Percentiles rank a stretch among this genome's conserved stretches.
These are phyloP conservation scores for Drosophila differens DNA, from an alignment of 2,888 invertebrate species.

Conservation along the genomic window DNA sequence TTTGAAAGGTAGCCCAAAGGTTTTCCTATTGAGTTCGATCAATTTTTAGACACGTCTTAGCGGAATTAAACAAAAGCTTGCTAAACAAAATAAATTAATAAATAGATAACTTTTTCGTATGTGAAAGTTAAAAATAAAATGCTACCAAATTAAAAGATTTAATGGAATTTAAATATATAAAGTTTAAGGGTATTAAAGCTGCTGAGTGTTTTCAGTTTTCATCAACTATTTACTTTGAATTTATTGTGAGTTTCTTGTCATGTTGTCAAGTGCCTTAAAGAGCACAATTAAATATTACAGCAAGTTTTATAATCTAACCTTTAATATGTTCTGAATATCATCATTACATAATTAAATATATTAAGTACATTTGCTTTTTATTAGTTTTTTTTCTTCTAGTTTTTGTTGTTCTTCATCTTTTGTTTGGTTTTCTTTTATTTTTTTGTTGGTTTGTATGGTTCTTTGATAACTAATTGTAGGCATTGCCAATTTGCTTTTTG, in stretches of 20 bases:
- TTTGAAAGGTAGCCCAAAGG: not conserved
- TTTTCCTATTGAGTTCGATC: not conserved
- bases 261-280: slow-evolving; percentile 48
- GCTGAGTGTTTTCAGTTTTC: slow-evolving; percentile 28
- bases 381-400: not conserved
- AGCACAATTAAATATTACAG: slow-evolving; percentile 75
- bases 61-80: no score
- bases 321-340: slow-evolving; percentile 39
- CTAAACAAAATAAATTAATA: not conserved
- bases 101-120: not conserved
- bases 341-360: slow-evolving; percentile 29
- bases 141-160: not conserved
- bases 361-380: slow-evolving; percentile 48
- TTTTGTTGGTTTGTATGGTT: slow-evolving; percentile 38
- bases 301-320: slow-evolving; percentile 63
- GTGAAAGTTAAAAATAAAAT: not conserved
- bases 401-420: slow-evolving; percentile 6
- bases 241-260: slow-evolving; percentile 68
- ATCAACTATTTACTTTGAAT: slow-evolving; percentile 65
- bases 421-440: not conserved
- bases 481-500: slow-evolving; percentile 61
- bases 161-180: not conserved
- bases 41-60: not conserved
- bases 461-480: slow-evolving; percentile 43
- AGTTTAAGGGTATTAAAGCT: not conserved